Conservation (phyloP, 2,113 vertebrate species). For the Meriones unguiculatus region DNA sequence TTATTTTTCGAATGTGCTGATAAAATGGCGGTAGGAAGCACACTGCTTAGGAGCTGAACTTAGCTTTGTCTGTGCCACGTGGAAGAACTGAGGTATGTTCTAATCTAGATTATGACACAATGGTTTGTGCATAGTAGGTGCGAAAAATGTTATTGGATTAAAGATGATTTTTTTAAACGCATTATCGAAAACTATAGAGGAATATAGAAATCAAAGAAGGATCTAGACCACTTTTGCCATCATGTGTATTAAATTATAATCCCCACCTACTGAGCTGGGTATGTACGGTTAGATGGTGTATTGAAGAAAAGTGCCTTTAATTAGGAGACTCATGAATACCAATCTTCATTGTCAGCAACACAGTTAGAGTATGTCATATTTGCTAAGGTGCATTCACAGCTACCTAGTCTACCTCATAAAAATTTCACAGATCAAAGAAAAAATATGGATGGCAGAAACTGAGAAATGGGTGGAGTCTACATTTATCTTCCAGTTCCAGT, state of each 20-base stretch:
- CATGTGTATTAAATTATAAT: background rate
- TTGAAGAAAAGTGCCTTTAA: background rate
- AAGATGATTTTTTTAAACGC: slow-evolving; percentile 39
- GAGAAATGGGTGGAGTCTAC: background rate
- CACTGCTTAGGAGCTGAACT: background rate
- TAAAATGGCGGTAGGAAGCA: background rate
- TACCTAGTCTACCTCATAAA: background rate
- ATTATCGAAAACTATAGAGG: background rate
- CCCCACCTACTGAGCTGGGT: background rate
- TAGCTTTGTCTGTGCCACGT: background rate
- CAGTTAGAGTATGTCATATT: background rate
- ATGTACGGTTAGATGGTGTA: background rate
- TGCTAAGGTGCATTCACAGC: background rate
- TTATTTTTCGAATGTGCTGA: background rate
- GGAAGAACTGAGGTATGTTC: background rate
- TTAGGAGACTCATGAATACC: background rate
- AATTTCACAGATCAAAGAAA: slow-evolving; percentile 30
- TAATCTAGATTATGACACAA: background rate
- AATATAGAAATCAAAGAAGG: slow-evolving; percentile 39
- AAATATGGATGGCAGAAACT: background rate
- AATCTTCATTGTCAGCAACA: background rate
- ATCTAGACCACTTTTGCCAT: background rate
- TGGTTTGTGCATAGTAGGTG: background rate
- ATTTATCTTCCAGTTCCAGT: background rate
- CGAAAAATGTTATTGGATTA: background rate